Evolutionary conservation across 2,888 invertebrate species (phyloP), one percentile per base, ranked within the genome.

Genomic region (Mellilla xanthometata): DNA sequence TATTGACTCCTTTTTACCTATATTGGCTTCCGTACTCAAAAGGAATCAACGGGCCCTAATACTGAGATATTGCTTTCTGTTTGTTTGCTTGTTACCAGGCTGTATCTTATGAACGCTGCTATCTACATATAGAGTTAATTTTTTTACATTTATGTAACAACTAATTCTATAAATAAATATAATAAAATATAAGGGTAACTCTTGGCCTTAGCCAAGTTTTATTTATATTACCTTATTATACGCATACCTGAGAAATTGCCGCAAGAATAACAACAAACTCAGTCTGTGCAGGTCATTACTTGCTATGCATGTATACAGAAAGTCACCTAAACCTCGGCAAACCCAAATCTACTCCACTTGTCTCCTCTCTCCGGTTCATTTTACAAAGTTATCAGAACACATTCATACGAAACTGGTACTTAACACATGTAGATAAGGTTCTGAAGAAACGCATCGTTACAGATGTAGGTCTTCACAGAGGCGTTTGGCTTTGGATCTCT

Each of bases 321-420:
- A 76, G 69, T 73, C 73, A 74, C 60, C 62, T 59, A 61, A 62
- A 67, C 55, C 54, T 54, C 62, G 61, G 60, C 64, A 52, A 67
- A 68, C 71, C 68, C 50, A 71, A 76, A 78, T 76, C 66, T 72
- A 76, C 71, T 69, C 61, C 62, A 67, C 70, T 73, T 72, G 71
- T 73, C 68, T 69, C 61, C 65, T 60, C 60, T 68, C 65, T 67
- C 60, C 65, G 35, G 55, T 49, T 63, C 66, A 70, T 64, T 71
- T 63, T 40, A 53, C 76, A 66, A 75, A 58, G 45, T 65, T 63
- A 63, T 58, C 42, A 45, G 39, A 46, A 4, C 12, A 3, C 12
- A 5, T 7, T 7, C 39, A 56, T 32, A 33, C 34, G 0, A 68
- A 66, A 61, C 28, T 12, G 13, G 43, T 8, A 54, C 28, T 39